Conservation (phyloP, 1,140 invertebrate genomes). For the Palaemon carinicauda region DNA sequence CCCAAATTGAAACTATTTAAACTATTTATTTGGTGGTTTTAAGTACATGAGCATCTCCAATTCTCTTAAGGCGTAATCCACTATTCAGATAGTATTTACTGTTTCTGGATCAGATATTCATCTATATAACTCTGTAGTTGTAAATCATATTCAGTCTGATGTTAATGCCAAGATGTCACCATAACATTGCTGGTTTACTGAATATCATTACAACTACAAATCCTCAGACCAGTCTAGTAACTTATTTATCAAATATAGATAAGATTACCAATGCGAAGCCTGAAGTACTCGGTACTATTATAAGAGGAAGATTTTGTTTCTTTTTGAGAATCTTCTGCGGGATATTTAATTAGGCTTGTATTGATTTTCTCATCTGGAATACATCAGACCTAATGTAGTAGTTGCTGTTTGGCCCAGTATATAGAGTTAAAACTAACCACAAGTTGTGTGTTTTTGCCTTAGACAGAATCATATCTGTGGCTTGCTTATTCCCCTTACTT, state of each 20-base stretch:
- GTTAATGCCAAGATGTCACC: neutral
- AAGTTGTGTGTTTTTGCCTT: neutral
- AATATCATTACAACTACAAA: neutral
- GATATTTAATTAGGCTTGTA: too few relatives aligned
- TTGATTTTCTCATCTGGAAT: neutral
- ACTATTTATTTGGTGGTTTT: neutral
- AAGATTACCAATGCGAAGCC: neutral
- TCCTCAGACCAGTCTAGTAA: neutral
- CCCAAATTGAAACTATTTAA: neutral
- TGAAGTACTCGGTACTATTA: too few relatives aligned
- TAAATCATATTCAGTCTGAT: conserved; percentile 7
- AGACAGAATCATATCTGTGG: neutral
- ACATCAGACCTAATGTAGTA: conserved; percentile 6
- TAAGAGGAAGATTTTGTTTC: too few relatives aligned
- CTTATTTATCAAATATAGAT: neutral
- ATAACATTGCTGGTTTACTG: too few relatives aligned
- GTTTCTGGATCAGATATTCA: conserved; percentile 18
- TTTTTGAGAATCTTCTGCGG: too few relatives aligned
- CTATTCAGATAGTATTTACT: conserved; percentile 23
- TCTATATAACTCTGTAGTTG: conserved; percentile 23
- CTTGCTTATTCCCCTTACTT: neutral
- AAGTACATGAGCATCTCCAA: neutral
- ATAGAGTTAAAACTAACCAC: neutral
- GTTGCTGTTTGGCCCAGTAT: conserved; percentile 9
- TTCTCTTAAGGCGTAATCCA: conserved; percentile 9